Evolutionary conservation across 2,797 vertebrate genomes (phyloP).

Genomic region (Bradypus variegatus): DNA sequence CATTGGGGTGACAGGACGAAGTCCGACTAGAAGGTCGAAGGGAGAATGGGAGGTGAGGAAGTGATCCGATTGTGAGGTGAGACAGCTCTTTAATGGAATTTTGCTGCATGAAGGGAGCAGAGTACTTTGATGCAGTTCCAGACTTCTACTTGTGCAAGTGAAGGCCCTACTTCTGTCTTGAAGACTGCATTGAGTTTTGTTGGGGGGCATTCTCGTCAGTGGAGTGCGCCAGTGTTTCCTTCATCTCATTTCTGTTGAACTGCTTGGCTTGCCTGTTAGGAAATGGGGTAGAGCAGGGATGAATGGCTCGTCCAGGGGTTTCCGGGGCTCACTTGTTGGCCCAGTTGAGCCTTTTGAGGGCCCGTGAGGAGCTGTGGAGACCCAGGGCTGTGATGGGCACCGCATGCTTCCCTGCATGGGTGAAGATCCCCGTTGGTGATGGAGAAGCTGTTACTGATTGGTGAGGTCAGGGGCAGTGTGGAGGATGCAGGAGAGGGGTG

Average conservation of each 20-base stretch:
- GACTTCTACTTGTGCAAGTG: rapidly evolving
- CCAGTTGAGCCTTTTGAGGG: background rate
- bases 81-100: background rate
- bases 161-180: rapidly evolving
- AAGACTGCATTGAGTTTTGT: background rate
- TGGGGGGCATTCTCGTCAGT: rapidly evolving
- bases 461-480: background rate
- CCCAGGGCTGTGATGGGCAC: background rate
- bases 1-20: rapidly evolving
- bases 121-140: rapidly evolving
- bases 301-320: background rate
- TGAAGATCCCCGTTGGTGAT: too few relatives aligned
- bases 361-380: too few relatives aligned
- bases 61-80: background rate
- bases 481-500: background rate
- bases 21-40: background rate
- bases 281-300: background rate
- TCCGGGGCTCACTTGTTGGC: background rate
- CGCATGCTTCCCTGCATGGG: background rate
- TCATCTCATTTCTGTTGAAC: background rate
- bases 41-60: background rate
- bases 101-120: rapidly evolving
- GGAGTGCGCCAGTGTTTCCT: rapidly evolving
- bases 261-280: background rate
- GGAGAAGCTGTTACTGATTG: background rate